Percentiles rank a stretch among this genome's conserved stretches.
phyloP scores from a whole-genome alignment of 2,888 invertebrate genomes.

The Brachyptera risi region DNA sequence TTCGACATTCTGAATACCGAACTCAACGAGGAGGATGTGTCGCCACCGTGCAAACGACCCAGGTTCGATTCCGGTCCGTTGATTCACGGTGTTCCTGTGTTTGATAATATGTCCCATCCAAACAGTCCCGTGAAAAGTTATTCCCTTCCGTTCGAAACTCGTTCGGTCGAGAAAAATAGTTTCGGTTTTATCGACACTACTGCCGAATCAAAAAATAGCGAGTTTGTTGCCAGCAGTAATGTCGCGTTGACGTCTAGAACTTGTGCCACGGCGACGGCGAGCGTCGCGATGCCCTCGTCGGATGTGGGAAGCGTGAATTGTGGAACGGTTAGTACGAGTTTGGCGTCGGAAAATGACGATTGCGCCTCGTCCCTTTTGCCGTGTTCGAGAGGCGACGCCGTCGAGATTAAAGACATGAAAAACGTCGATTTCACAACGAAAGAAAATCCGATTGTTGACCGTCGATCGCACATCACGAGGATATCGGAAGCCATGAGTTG shows the following conservation, averaged over 20 bases:
- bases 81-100: not conserved
- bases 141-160: not conserved
- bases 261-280: conserved; percentile 26
- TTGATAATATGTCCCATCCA: not conserved
- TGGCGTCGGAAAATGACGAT: not conserved
- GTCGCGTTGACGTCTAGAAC: too few species aligned
- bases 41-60: conserved; percentile 26
- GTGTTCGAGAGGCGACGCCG: conserved; percentile 3
- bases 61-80: conserved; percentile 16
- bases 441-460: conserved; percentile 8
- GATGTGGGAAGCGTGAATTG: conserved; percentile 8
- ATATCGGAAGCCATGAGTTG: conserved; percentile 8
- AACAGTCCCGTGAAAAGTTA: not conserved
- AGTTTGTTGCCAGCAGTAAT: too few species aligned
- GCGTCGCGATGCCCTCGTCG: not conserved
- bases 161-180: not conserved
- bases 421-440: not conserved
- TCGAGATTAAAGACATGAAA: conserved; percentile 1
- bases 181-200: too few species aligned
- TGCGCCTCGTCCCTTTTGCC: not conserved
- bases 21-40: not conserved
- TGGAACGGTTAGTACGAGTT: conserved; percentile 5
- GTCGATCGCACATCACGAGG: conserved; percentile 6
- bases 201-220: too few species aligned
- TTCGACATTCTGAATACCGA: conserved; percentile 12